Evolutionary conservation across 35 echinoderm and acorn worm species (phyloP).

Genomic region (Chiridota heheva): DNA sequence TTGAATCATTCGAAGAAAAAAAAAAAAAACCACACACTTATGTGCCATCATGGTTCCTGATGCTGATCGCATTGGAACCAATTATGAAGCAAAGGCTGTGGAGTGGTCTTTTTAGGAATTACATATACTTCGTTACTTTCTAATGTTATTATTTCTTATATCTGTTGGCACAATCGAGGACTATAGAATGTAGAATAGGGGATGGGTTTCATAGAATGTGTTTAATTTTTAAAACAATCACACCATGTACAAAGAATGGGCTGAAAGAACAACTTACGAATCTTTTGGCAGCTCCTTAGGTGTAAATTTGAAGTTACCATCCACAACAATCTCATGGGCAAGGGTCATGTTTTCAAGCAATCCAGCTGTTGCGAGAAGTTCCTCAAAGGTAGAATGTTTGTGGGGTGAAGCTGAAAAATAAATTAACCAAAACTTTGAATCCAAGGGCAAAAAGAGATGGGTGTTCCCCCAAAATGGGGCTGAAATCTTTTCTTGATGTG

Average conservation of each 20-base stretch:
- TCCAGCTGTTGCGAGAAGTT: constrained; percentile 73
- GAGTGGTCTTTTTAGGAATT: no score
- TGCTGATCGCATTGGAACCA: no score
- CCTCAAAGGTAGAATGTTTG: constrained; percentile 91
- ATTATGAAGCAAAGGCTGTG: no score
- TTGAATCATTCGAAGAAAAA: no score
- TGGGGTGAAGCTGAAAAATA: constrained; percentile 78
- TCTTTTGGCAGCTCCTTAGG: constrained; percentile 79
- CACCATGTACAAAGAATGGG: not conserved
- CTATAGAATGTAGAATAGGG: not conserved
- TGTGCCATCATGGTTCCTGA: no score
- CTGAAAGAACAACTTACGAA: constrained; percentile 78
- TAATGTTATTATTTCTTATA: not conserved
- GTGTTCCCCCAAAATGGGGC: not conserved
- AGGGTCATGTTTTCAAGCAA: constrained; percentile 77
- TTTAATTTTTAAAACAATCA: not conserved
- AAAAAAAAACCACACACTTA: no score
- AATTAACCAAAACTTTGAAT: not conserved
- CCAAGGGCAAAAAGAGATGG: no score
- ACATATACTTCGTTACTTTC: not conserved
- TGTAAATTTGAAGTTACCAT: constrained; percentile 84
- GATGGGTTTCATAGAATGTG: no score
- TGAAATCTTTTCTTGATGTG: not conserved
- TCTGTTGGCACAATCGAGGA: not conserved
- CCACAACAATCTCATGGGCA: constrained; percentile 94